These are phyloP conservation scores for Elachura formosa DNA, from an alignment of 2,113 vertebrate species.

Conservation along the genomic window DNA sequence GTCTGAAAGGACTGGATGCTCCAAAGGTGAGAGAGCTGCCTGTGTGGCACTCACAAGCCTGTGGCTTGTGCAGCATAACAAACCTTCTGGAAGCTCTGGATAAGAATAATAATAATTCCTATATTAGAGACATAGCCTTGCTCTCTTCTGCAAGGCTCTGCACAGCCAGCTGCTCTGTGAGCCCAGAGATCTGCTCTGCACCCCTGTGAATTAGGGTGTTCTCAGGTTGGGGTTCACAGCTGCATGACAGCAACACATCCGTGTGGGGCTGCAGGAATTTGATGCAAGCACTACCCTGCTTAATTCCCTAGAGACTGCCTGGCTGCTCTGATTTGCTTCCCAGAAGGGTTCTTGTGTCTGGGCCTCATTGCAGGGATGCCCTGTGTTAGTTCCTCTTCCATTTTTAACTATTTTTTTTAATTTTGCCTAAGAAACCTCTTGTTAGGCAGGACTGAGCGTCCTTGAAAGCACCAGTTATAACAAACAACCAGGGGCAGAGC, in stretches of 20 bases:
- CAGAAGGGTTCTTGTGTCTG: not conserved
- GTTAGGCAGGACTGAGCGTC: not conserved
- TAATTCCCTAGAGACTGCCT: not conserved
- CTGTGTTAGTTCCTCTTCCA: not conserved
- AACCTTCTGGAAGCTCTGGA: not conserved
- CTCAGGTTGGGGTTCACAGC: not conserved
- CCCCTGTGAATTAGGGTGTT: not conserved
- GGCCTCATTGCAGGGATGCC: not conserved
- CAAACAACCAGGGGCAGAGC: conserved; percentile 12
- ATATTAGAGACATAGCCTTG: not conserved
- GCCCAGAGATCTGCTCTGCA: not conserved
- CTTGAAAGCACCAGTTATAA: conserved; percentile 35
- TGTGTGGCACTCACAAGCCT: not conserved
- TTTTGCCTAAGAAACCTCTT: not conserved
- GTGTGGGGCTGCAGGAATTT: not conserved
- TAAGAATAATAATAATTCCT: not conserved
- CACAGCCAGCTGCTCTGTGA: not conserved
- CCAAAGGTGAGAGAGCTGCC: not conserved
- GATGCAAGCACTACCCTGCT: not conserved
- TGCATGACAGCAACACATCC: not conserved
- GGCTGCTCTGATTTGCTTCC: not conserved
- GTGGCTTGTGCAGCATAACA: not conserved
- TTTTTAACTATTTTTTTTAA: not conserved
- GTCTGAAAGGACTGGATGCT: not conserved
- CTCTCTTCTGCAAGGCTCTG: not conserved